These are phyloP conservation scores for Anarsia innoxiella DNA, from an alignment of 2,888 invertebrate genomes.

Conservation along the genomic window DNA sequence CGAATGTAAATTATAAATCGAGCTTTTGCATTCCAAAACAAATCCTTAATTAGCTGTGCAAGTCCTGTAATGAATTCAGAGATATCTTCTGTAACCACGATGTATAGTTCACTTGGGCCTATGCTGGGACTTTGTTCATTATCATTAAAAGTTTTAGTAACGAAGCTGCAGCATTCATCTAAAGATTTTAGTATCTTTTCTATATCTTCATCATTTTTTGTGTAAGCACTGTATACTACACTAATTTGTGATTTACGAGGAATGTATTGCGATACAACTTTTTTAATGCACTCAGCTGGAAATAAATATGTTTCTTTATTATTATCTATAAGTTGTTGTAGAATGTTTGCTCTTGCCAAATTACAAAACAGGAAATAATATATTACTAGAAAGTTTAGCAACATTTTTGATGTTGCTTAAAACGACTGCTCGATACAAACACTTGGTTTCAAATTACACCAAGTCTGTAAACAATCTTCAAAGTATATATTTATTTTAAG, in stretches of 20 bases:
- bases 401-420: no score
- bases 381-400: no score
- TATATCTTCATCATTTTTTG: neutral
- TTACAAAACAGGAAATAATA: no score
- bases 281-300: neutral
- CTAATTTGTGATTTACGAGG: neutral
- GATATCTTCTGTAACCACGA: neutral
- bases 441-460: no score
- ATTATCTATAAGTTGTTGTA: no score
- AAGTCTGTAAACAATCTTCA: no score
- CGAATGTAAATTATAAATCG: neutral
- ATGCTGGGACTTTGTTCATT: no score
- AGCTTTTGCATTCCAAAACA: neutral
- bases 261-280: neutral
- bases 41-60: neutral
- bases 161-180: neutral
- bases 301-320: no score
- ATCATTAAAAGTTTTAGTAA: neutral
- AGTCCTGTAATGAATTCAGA: neutral
- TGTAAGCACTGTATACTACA: neutral
- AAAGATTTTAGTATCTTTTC: neutral
- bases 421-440: no score
- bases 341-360: no score
- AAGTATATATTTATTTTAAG: no score
- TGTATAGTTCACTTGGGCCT: constrained; percentile 1